Evolutionary conservation across 1,140 invertebrate species (phyloP), one percentile per base, ranked within the genome.

Genomic region (Mya arenaria): DNA sequence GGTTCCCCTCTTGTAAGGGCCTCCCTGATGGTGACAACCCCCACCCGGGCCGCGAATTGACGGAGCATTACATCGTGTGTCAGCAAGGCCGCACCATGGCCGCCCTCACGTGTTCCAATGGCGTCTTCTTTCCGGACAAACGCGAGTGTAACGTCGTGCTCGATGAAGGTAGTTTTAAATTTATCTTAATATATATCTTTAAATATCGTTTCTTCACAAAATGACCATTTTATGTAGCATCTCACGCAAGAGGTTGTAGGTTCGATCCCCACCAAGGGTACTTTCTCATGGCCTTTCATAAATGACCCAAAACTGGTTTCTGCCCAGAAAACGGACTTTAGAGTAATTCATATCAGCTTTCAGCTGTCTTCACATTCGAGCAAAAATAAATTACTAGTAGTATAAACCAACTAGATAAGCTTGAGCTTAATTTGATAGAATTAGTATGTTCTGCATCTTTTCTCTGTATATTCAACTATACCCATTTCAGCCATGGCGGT

Each of bases 1-100:
- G 86, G 13, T 86, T 85, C 41, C 84, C 86, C 5, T 86, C 85
- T 68, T 90, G 89, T 83, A 41, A 25, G 6, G 85, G 85, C 0
- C 48, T 82, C 13, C 56, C 80, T 2, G 85, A 90, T 58, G 89
- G 87, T 1, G 37, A 80, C 28, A 62, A 85, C 48, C 73, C 84
- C 2, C 84, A 84, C 39, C 85, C 85, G 15, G 85, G 82, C 13
- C 48, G 81, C 19, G 52, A 84, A 30, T 82, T 86, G 58, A 78
- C 74, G 4, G 60, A 72, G 3, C 73, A 83, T 19, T 90, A 84
- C 55, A 75, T 89, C 23, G 56, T 83, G 17, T 90, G 89, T 75
- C 52, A 85, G 4, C 37, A 55, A 37, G 84, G 82, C 0, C 77
- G 89, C 23, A 89, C 87, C 10, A 34, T 89, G 25, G 66, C 77